A percentile compares a stretch with the other conserved stretches of the same genome.
Evolutionary conservation across 1,140 invertebrate genomes (phyloP).

Genomic region (Orchestia grillus): DNA sequence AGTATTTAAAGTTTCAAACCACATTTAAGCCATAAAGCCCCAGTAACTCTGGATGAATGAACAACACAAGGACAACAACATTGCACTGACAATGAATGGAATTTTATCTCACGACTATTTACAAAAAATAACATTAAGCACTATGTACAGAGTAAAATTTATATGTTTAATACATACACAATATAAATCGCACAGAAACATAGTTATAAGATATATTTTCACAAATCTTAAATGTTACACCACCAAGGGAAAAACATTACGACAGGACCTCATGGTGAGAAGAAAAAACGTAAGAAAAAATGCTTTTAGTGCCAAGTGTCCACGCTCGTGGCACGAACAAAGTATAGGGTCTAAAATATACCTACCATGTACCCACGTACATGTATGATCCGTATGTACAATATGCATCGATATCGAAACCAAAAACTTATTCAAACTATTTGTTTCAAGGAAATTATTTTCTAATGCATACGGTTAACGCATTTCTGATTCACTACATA

Average conservation of each 20-base stretch:
- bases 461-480: no score
- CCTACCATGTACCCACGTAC: no score
- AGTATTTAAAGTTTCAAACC: no score
- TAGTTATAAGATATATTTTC: not conserved
- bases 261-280: conserved; percentile 23
- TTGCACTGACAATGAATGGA: not conserved
- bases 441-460: no score
- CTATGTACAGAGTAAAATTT: not conserved
- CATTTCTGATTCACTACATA: no score
- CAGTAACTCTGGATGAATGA: not conserved
- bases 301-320: not conserved
- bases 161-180: not conserved
- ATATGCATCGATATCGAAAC: no score
- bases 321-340: not conserved
- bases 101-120: not conserved
- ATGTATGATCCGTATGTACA: not conserved
- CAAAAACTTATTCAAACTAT: no score
- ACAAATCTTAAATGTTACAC: not conserved
- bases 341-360: not conserved
- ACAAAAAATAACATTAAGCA: not conserved
- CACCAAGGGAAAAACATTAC: conserved; percentile 25
- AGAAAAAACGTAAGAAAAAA: conserved; percentile 11
- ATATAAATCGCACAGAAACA: not conserved
- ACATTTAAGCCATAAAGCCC: not conserved
- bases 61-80: not conserved